phyloP scores from a whole-genome alignment of 2,797 vertebrate genomes.

The Hafferia zeledoni region DNA sequence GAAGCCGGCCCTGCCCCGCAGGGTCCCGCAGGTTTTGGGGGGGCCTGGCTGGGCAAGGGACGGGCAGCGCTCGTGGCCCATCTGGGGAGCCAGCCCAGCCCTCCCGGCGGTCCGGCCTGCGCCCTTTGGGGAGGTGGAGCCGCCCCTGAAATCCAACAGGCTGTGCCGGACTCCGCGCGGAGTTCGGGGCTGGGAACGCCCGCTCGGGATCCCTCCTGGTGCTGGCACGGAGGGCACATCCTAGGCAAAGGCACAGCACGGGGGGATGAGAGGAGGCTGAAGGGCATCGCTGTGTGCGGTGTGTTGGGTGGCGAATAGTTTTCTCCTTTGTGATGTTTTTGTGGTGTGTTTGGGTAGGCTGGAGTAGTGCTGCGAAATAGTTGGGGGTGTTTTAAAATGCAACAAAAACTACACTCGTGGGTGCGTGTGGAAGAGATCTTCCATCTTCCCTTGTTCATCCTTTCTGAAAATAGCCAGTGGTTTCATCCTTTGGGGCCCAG shows the following conservation, averaged over 20 bases:
- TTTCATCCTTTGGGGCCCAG: neutral
- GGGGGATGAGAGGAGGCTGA: neutral
- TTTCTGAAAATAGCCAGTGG: neutral
- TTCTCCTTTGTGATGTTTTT: fast-evolving
- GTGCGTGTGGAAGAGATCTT: fast-evolving
- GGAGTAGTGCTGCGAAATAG: neutral
- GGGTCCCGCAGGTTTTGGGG: neutral
- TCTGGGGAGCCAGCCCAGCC: fast-evolving
- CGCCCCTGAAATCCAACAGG: neutral
- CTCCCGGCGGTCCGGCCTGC: too few relatives aligned
- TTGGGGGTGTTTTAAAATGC: neutral
- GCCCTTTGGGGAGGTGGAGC: neutral
- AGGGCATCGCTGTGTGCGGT: neutral
- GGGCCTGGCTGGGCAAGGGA: neutral
- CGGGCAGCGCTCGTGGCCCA: neutral
- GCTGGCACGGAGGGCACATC: fast-evolving
- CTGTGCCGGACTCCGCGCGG: fast-evolving
- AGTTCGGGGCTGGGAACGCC: fast-evolving
- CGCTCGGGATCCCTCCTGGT: fast-evolving
- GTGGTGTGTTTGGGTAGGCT: neutral
- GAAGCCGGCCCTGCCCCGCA: neutral
- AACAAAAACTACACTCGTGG: fast-evolving
- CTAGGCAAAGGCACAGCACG: fast-evolving
- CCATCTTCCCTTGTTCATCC: neutral
- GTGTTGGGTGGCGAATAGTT: neutral